Base-by-base conservation (phyloP, 2,888 invertebrate species). In the Phymatocera aterrima region DNA sequence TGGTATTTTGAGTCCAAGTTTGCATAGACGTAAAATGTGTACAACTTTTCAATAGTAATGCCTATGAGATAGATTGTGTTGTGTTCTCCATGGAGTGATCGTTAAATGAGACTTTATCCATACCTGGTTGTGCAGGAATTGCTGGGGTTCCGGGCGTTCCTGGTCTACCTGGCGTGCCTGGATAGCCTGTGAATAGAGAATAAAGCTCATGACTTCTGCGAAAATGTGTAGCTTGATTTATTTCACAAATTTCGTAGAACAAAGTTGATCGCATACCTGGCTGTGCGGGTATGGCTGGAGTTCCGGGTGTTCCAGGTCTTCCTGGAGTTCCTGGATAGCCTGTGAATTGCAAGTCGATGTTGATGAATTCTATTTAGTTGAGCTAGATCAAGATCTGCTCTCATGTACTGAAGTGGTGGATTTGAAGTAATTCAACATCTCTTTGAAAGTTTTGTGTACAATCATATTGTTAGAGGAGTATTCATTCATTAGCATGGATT, bases 111-210 rank as follows among this genome's bases (percentile, higher is more conserved):
- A 37, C 15, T 75, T 37, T 0, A 8, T 48, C 10, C 28, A 40
- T 3, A 68, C 79, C 91, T 61, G 90, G 87, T 4, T 79, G 80
- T 61, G 90, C 91, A 4, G 89, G 88, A 2, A 84, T 83, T 12
- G 46, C 24, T 24, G 83, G 83, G 0, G 65, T 72, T 0, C 84
- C 83, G 0, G 84, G 81, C 0, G 6, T 75, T 4, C 80, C 81
- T 0, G 83, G 85, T 15, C 15, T 48, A 5, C 80, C 81, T n/a
- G 83, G 83, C 0, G 72, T 40, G 15, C 82, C 31, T 2, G 60
- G 80, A 10, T 77, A 54, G 4, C 61, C 48, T 57, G 6, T 8
- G 8, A 24, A 54, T 18, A 5, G 31, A 0, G 15, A 31, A 15
- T 1, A 0, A 34, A 10, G 93, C 93, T 1, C 28, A 12, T 34